Conservation (phyloP, 2,797 vertebrate species). For the Enteromius afrohamiltoni region DNA sequence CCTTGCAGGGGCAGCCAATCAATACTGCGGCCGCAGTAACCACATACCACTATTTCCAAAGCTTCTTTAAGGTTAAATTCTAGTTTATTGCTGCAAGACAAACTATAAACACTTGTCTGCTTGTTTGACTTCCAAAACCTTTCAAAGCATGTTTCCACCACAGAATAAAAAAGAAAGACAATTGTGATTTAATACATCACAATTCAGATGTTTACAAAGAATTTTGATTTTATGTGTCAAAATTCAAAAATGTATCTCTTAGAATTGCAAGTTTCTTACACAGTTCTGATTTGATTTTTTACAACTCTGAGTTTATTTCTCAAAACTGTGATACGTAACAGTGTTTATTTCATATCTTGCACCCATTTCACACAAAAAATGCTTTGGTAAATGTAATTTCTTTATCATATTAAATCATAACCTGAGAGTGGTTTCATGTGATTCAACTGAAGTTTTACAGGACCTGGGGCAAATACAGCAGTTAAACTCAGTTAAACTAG, state of each 20-base stretch:
- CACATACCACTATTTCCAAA: background rate
- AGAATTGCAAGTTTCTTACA: background rate
- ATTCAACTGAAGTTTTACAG: conserved; percentile 4
- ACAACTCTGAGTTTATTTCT: background rate
- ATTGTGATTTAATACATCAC: background rate
- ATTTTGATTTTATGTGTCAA: background rate
- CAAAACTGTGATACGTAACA: background rate
- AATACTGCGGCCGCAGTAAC: conserved; percentile 3
- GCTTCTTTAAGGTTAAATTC: background rate
- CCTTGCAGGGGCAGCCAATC: conserved; percentile 39
- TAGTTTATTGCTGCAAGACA: background rate
- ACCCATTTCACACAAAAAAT: background rate
- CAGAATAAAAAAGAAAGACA: background rate
- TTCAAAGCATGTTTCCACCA: background rate
- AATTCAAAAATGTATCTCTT: background rate
- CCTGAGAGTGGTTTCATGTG: background rate
- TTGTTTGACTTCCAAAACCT: background rate
- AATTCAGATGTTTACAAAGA: background rate
- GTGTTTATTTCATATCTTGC: background rate
- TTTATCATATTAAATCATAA: background rate
- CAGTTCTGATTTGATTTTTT: background rate
- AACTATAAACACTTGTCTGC: background rate
- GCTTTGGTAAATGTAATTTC: background rate
- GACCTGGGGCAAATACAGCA: conserved; percentile 29
- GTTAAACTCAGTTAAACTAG: conserved; percentile 42